Evolutionary conservation across 1,140 invertebrate species (phyloP).

Genomic region (Phymorhynchus buccinoides): DNA sequence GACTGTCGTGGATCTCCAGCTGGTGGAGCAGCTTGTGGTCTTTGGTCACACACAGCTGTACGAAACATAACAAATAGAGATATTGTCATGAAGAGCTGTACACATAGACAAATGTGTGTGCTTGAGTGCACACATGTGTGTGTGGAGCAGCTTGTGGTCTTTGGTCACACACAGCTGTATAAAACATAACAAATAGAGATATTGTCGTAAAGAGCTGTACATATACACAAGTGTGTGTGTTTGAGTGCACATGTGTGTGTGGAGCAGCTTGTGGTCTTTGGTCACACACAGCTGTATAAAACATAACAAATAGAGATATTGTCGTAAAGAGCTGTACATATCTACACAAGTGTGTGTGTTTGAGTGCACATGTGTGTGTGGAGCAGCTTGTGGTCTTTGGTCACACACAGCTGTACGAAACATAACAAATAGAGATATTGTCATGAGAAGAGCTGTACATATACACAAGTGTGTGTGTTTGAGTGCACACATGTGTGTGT

Average conservation of each 20-base stretch:
- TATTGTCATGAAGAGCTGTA: neutral
- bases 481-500: too few relatives aligned
- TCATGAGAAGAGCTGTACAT: neutral
- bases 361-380: too few relatives aligned
- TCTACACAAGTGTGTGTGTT: too few relatives aligned
- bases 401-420: neutral
- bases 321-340: too few relatives aligned
- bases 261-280: too few relatives aligned
- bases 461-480: neutral
- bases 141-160: neutral
- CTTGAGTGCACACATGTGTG: too few relatives aligned
- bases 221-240: too few relatives aligned
- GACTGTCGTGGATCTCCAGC: conserved; percentile 72
- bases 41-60: conserved; percentile 66
- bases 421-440: neutral
- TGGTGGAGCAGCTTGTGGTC: conserved; percentile 74
- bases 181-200: too few relatives aligned
- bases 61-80: conserved; percentile 28
- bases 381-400: neutral
- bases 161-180: neutral
- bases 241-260: too few relatives aligned
- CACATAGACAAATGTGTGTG: neutral
- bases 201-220: too few relatives aligned
- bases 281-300: conserved; percentile 49
- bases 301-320: conserved; percentile 11